Conservation (phyloP, 2,113 vertebrate species). For the Oreotrochilus melanogaster region DNA sequence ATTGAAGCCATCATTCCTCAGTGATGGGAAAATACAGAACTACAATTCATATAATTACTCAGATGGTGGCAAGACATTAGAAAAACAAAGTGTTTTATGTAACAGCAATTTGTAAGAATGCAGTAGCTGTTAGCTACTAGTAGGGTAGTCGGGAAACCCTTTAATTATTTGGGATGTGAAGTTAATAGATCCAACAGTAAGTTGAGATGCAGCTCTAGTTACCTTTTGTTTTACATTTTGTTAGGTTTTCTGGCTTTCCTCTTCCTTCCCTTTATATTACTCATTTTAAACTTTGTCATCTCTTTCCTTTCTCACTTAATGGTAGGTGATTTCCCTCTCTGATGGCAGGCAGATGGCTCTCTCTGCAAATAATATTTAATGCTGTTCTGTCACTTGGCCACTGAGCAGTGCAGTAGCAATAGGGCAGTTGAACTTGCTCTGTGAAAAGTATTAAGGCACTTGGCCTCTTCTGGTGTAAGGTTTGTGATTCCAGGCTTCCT, state of each 20-base stretch:
- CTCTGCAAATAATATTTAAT: conserved; percentile 17
- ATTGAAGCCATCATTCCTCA: conserved; percentile 52
- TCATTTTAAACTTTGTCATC: not conserved
- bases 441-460: not conserved
- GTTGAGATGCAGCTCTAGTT: not conserved
- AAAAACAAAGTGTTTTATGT: conserved; percentile 41
- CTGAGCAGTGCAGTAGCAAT: conserved; percentile 32
- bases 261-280: not conserved
- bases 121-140: not conserved
- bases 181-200: conserved; percentile 45
- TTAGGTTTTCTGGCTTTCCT: not conserved
- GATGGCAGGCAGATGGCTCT: conserved; percentile 55
- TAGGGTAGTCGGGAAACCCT: conserved; percentile 18
- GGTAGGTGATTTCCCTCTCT: not conserved
- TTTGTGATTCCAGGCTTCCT: conserved; percentile 39
- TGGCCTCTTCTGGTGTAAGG: conserved; percentile 12
- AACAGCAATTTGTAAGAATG: conserved; percentile 51
- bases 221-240: not conserved
- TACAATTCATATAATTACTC: conserved; percentile 39
- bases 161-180: conserved; percentile 46
- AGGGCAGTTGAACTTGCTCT: conserved; percentile 43
- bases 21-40: conserved; percentile 40
- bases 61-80: conserved; percentile 38
- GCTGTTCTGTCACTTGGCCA: conserved; percentile 47
- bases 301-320: not conserved